Evolutionary conservation across 2,797 vertebrate species (phyloP), one percentile per base, ranked within the genome.

Genomic region (Typhlichthys eigenmanni): DNA sequence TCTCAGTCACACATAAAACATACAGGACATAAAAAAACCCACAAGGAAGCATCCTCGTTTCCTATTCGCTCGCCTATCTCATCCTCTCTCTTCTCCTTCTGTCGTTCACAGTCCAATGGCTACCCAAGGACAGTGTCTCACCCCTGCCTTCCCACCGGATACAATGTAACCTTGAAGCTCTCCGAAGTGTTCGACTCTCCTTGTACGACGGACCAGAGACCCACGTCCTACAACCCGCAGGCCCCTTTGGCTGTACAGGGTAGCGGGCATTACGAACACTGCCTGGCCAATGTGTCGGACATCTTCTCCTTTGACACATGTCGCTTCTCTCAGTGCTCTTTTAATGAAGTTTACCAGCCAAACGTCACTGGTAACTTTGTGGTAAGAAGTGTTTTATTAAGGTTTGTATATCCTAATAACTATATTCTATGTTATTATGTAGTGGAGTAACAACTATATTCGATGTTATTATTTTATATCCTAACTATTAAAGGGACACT

Each of bases 61-160:
- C 65, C 1, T 69, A 24, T 64, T 17, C 19, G 50, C 38, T 10
- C 6, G 1, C 12, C 34, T 45, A n/a, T 68, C 4, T 50, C 13
- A 9, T 57, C 1, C 13, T 55, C 4, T 60, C 43, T 57, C 14
- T 50, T 51, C n/a, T 45, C 60, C 19, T 0, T 34, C 2, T 69
- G 16, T 70, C 1, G 70, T 34, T 72, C 16, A 79, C 76, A 92
- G 92, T 79, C 78, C 55, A 91, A 91, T 74, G 82, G 62, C 60
- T 76, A 80, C 61, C 38, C 72, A 0, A 56, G 4, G 0, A 61
- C 45, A 0, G 59, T 91, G 2, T 62, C 45, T 3, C 92, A 96
- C 48, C 95, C 95, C 4, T 97, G 95, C 77, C 95, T 93, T 60
- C 94, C 95, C 0, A 66, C 53, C 38, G 90, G 69, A 71, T 82